phyloP scores from a whole-genome alignment of 1,140 invertebrate genomes.

The Drosophila paulistorum region DNA sequence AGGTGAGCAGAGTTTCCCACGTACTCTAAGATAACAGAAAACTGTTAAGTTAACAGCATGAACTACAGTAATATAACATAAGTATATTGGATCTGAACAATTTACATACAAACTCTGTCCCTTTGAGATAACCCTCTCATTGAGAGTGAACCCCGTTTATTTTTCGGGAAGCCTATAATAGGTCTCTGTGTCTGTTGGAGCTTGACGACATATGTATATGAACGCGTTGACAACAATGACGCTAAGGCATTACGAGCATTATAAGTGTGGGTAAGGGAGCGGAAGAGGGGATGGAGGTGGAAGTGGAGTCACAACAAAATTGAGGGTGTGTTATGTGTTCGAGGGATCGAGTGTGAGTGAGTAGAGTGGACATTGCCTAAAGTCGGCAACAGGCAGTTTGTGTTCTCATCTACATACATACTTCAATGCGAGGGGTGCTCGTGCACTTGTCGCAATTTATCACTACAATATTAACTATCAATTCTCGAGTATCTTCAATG shows the following conservation, averaged over 20 bases:
- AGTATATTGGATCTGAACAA: background rate
- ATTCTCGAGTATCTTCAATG: no score
- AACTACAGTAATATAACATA: background rate
- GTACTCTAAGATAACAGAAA: background rate
- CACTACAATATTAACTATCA: no score
- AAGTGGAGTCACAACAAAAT: background rate
- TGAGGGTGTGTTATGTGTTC: conserved; percentile 14
- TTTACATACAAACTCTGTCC: background rate
- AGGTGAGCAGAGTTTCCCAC: conserved; percentile 36
- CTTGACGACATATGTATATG: conserved; percentile 52
- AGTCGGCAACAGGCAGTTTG: conserved; percentile 61
- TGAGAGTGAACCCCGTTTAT: conserved; percentile 26
- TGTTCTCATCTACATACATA: conserved; percentile 15
- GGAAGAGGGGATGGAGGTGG: conserved; percentile 5
- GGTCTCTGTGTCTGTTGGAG: conserved; percentile 65
- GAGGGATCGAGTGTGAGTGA: background rate
- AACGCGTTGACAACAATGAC: conserved; percentile 63
- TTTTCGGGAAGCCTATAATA: background rate
- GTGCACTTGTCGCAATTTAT: background rate
- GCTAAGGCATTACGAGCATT: conserved; percentile 46
- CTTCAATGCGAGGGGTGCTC: conserved; percentile 24
- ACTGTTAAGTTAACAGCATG: conserved; percentile 8
- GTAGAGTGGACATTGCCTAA: conserved; percentile 42
- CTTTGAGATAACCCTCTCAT: conserved; percentile 19
- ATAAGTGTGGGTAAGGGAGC: conserved; percentile 27